Percentiles rank a stretch among this genome's conserved stretches.
Conservation (phyloP, 2,797 vertebrate genomes). For the Hozukius guyotensis region DNA sequence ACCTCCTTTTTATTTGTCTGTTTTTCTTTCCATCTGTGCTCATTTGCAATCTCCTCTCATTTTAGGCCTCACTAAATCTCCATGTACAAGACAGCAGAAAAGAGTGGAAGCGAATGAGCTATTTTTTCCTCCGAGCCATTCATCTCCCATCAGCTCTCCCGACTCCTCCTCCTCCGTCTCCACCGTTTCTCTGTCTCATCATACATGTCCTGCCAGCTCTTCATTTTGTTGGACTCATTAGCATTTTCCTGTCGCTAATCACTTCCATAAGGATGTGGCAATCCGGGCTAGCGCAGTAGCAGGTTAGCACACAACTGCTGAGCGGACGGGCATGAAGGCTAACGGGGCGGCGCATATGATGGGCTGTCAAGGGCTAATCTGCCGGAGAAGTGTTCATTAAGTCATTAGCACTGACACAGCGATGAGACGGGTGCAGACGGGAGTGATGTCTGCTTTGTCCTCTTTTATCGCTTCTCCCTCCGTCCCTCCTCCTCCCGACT, state of each 20-base stretch:
- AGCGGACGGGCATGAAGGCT: constrained; percentile 63
- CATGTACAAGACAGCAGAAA: not conserved
- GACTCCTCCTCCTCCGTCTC: constrained; percentile 13
- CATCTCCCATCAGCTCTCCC: constrained; percentile 9
- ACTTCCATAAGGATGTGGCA: constrained; percentile 57
- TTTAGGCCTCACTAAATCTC: constrained; percentile 8
- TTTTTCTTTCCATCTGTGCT: not conserved
- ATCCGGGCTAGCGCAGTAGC: constrained; percentile 49
- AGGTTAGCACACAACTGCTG: constrained; percentile 59
- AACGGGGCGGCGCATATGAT: constrained; percentile 75
- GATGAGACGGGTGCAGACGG: constrained; percentile 76
- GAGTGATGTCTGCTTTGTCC: constrained; percentile 84
- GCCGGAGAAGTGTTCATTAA: constrained; percentile 88
- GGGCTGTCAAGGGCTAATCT: constrained; percentile 87
- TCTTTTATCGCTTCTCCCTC: constrained; percentile 66
- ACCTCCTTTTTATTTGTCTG: not conserved
- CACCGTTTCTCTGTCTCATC: constrained; percentile 45
- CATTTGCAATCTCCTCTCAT: not conserved
- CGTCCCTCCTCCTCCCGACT: constrained; percentile 53
- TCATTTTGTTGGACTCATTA: constrained; percentile 81
- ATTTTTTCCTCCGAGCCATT: constrained; percentile 25
- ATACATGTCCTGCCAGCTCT: constrained; percentile 67
- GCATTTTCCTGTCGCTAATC: constrained; percentile 72
- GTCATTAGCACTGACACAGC: constrained; percentile 86
- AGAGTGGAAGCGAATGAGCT: constrained; percentile 27